phyloP scores from a whole-genome alignment of 2,797 vertebrate species.

The Sebastiscus tertius region DNA sequence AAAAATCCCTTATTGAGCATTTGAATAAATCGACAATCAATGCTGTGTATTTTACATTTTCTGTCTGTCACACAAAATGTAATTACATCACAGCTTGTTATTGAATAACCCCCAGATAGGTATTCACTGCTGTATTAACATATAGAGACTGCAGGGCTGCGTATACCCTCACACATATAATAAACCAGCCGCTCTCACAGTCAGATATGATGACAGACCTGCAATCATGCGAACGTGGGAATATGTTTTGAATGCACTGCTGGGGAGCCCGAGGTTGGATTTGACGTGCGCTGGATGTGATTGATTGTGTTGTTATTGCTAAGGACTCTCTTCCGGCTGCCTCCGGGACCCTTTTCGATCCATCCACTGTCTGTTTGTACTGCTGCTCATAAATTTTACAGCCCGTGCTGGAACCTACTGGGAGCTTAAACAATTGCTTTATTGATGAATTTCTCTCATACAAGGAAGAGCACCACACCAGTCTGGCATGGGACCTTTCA shows the following conservation, averaged over 20 bases:
- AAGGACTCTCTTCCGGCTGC: conserved; percentile 86
- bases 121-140: conserved; percentile 24
- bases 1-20: background rate
- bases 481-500: conserved; percentile 41
- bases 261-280: conserved; percentile 63
- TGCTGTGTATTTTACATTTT: too few relatives aligned
- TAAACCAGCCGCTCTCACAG: conserved; percentile 36
- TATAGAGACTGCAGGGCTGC: conserved; percentile 28
- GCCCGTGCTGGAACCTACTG: conserved; percentile 72
- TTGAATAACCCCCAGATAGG: conserved; percentile 13
- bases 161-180: conserved; percentile 21
- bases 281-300: conserved; percentile 80
- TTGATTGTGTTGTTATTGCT: conserved; percentile 90
- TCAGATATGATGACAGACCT: conserved; percentile 59
- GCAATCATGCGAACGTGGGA: conserved; percentile 66
- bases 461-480: conserved; percentile 59
- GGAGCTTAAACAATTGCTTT: conserved; percentile 86
- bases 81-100: conserved; percentile 31
- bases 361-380: conserved; percentile 85
- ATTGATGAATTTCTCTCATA: conserved; percentile 83
- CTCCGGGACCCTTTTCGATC: conserved; percentile 84
- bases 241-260: conserved; percentile 69
- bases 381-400: conserved; percentile 86
- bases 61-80: conserved; percentile 2
- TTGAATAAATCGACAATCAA: background rate